Evolutionary conservation across 2,797 vertebrate genomes (phyloP), one percentile per base, ranked within the genome.

Genomic region (Eleutherodactylus coqui): DNA sequence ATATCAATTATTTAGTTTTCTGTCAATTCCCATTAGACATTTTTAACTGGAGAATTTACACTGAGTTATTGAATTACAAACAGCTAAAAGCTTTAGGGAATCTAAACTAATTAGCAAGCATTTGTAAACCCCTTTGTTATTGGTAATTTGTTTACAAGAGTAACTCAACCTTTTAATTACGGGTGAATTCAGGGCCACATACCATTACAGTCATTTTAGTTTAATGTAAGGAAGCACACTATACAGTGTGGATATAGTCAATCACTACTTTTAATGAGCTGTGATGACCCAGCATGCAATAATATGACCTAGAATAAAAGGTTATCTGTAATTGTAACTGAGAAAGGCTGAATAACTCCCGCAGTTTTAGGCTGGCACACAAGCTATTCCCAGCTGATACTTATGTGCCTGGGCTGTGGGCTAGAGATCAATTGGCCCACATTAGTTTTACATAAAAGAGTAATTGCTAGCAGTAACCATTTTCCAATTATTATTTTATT

Each of bases 101-200:
- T 93, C 91, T 89, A 90, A 92, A 93, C 92, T 94, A 94, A 94
- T 95, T 96, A 96, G 95, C 92, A 41, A 55, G 92, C 89, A 89
- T 93, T 93, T 95, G 93, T 94, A 95, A 91, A 91, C 94, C 92
- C 93, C 92, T 94, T 96, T 96, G 94, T 96, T 96, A 92, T 93
- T 90, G 93, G 92, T 95, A 96, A 95, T 94, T 93, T 96, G 94
- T 96, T 96, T 95, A 96, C 94, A 95, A 91, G 93, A 94, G 89
- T 92, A 94, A 92, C 91, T 92, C 93, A 94, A 94, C 94, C 94
- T 95, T 95, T 95, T 94, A 93, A 95, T 95, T 93, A 93, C 41
- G 89, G 90, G 88, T 88, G 80, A 86, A 87, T 89, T 80, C 7
- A 0, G 82, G 92, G 89, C 91, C 89, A 82, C 43, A 51, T 90